Base-by-base conservation (phyloP, 2,113 vertebrate species). In the Arenaria interpres region DNA sequence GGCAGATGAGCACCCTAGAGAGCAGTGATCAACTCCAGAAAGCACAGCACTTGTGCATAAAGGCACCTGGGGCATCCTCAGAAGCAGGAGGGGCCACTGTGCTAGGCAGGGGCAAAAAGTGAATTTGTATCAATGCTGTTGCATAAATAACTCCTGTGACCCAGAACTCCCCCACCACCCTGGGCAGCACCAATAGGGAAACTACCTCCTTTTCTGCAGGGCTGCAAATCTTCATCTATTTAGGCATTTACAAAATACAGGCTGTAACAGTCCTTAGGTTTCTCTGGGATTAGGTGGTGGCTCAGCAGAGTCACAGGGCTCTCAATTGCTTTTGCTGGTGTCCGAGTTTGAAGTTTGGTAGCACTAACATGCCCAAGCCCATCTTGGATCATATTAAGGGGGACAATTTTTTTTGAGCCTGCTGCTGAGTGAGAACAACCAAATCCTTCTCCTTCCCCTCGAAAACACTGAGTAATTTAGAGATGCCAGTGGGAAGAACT, bases 101-200 rank as follows among this genome's bases (percentile, higher is more conserved):
- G 11, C 14, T 19, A 15, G 14, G 12, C 3, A 2, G 3, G 12
- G 25, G 6, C 15, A 1, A 6, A 43, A 51, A 15, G 7, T 12
- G 4, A 7, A 10, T 84, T 83, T 75, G 4, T 8, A 54, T 13
- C 19, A 54, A 5, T 45, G 18, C 20, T 69, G 23, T 30, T 73
- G 21, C 5, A n/a, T 35, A 77, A 84, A 48, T 27, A 80, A 62
- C 6, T 86, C 25, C 32, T 54, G 7, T 62, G n/a, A 53, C 6
- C 9, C 16, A 51, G 35, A 86, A 22, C 19, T 80, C 16, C 14
- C 14, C 14, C 8, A 16, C 13, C 12, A 41, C 16, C 3, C 45
- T 22, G 21, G 6, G 28, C 14, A n/a, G 19, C 63, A 43, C 12
- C 33, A 33, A 9, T 56, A 23, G 30, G 35, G 63, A 75, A 71